Percentiles rank a stretch among this genome's conserved stretches.
phyloP scores from a whole-genome alignment of 2,797 vertebrate species.

The Phrynocephalus vlangalii region DNA sequence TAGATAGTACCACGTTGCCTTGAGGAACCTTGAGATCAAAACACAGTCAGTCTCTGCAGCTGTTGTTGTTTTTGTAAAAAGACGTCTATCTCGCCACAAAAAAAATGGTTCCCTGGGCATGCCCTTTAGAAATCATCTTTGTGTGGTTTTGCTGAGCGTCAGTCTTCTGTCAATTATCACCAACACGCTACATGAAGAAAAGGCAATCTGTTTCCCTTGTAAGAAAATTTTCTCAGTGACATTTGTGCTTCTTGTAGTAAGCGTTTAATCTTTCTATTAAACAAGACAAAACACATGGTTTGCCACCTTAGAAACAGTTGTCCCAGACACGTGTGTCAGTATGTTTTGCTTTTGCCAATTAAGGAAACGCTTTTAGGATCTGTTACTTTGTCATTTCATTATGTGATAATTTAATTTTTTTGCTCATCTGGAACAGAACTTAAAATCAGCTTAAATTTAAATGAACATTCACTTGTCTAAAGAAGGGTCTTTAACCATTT shows the following conservation, averaged over 20 bases:
- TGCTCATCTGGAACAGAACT: conserved; percentile 14
- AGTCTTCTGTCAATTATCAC: not conserved
- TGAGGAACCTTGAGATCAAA: not conserved
- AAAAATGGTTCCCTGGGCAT: too few relatives aligned
- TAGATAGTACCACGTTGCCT: not conserved
- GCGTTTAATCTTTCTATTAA: conserved; percentile 7
- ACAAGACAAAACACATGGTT: not conserved
- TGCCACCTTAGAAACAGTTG: not conserved
- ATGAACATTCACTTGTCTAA: conserved; percentile 14
- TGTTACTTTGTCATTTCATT: not conserved
- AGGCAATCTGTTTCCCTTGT: not conserved
- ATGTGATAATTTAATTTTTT: not conserved
- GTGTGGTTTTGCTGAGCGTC: not conserved
- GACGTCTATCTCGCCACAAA: not conserved
- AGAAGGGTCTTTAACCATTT: not conserved
- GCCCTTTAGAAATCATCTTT: too few relatives aligned
- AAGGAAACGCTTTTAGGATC: not conserved
- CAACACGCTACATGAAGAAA: not conserved
- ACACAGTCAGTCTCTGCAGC: not conserved
- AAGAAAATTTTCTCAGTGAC: not conserved
- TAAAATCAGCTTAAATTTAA: not conserved
- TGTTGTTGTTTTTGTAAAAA: not conserved
- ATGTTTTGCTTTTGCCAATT: conserved; percentile 1
- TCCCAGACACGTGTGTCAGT: not conserved
- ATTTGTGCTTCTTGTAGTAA: not conserved